Evolutionary conservation across 2,113 vertebrate genomes (phyloP).

Genomic region (Raja brachyura): DNA sequence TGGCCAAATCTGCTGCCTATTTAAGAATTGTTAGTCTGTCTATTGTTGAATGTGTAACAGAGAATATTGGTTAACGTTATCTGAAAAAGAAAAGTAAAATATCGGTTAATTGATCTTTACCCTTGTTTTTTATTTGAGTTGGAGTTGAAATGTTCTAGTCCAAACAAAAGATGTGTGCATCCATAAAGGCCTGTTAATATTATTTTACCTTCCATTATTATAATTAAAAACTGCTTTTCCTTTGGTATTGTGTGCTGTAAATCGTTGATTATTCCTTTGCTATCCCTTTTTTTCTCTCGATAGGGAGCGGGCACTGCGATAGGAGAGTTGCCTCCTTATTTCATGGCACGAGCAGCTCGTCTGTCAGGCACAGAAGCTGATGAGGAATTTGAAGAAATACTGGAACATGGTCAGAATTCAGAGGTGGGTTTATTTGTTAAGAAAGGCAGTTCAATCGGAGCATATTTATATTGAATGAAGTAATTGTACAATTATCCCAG

Average conservation of each 20-base stretch:
- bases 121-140: neutral
- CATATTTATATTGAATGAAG: conserved; percentile 23
- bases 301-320: conserved; percentile 96
- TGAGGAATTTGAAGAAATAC: conserved; percentile 86
- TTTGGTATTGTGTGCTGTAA: neutral
- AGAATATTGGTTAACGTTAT: neutral
- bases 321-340: conserved; percentile 92
- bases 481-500: neutral
- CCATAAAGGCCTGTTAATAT: neutral
- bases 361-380: conserved; percentile 85
- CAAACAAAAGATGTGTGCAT: neutral
- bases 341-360: conserved; percentile 93
- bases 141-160: neutral
- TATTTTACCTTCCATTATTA: neutral
- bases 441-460: neutral
- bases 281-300: conserved; percentile 41
- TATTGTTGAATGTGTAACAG: neutral
- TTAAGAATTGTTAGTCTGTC: neutral
- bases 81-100: neutral
- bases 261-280: neutral
- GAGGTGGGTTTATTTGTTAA: conserved; percentile 65
- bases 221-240: neutral
- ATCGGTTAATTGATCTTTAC: neutral
- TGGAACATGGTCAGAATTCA: conserved; percentile 72
- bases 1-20: neutral